Evolutionary conservation across 1,140 invertebrate species (phyloP).

Genomic region (Cephus cinctus): DNA sequence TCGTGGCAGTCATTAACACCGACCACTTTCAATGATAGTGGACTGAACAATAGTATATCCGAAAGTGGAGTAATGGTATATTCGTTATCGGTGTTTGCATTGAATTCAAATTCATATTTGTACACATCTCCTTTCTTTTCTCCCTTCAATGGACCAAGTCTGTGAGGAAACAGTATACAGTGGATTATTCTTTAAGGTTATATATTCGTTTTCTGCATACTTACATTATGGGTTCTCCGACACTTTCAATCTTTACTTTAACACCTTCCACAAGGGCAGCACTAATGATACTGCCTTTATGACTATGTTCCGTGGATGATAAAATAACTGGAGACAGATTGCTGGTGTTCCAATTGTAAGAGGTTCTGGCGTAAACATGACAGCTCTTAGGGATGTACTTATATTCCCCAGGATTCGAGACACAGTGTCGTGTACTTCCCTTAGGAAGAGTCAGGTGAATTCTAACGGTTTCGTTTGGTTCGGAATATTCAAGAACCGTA

Average conservation of each 20-base stretch:
- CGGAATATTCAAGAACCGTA: slow-evolving; percentile 52
- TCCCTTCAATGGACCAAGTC: slow-evolving; percentile 47
- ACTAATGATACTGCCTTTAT: slow-evolving; percentile 42
- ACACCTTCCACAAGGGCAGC: slow-evolving; percentile 26
- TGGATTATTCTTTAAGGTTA: not conserved
- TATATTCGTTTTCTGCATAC: slow-evolving; percentile 1
- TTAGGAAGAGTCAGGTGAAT: slow-evolving; percentile 45
- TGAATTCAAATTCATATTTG: slow-evolving; percentile 58
- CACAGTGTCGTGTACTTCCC: slow-evolving; percentile 64
- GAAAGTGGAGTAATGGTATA: slow-evolving; percentile 65
- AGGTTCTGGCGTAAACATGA: slow-evolving; percentile 70
- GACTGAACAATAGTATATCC: slow-evolving; percentile 71
- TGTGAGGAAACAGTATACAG: slow-evolving; percentile 16
- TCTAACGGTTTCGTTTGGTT: slow-evolving; percentile 34
- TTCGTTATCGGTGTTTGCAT: slow-evolving; percentile 58
- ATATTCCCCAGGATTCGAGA: slow-evolving; percentile 70
- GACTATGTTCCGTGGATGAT: slow-evolving; percentile 42
- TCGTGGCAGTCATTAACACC: slow-evolving; percentile 74
- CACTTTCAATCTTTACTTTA: slow-evolving; percentile 38
- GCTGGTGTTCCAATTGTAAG: slow-evolving; percentile 49
- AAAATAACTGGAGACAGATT: slow-evolving; percentile 40
- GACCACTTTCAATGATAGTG: slow-evolving; percentile 61
- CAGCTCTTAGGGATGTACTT: slow-evolving; percentile 77
- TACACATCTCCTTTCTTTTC: slow-evolving; percentile 35
- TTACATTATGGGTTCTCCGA: slow-evolving; percentile 32